A percentile compares a stretch with the other conserved stretches of the same genome.
These are phyloP conservation scores for Macaca fascicularis DNA, from an alignment of 2,113 vertebrate species.

Conservation along the genomic window T2T-MFA8v1.1 NC_088378.1:165612501-165613000, in stretches of 20 bases:
- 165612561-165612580: neutral
- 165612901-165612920: neutral
- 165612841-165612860: neutral
- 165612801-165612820: neutral
- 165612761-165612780: neutral
- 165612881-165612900: neutral
- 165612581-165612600: neutral
- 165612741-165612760: neutral
- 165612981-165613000: neutral
- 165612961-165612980: neutral
- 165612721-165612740: neutral
- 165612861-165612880: neutral
- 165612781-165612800: neutral
- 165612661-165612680: neutral
- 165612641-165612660: neutral
- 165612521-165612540: neutral
- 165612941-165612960: neutral
- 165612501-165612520: neutral
- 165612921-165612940: neutral
- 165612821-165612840: neutral
- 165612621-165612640: neutral
- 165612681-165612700: neutral
- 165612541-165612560: neutral
- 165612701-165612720: neutral
- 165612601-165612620: neutral